Evolutionary conservation across 2,113 vertebrate genomes (phyloP).

Genomic region (Alethe diademata): DNA sequence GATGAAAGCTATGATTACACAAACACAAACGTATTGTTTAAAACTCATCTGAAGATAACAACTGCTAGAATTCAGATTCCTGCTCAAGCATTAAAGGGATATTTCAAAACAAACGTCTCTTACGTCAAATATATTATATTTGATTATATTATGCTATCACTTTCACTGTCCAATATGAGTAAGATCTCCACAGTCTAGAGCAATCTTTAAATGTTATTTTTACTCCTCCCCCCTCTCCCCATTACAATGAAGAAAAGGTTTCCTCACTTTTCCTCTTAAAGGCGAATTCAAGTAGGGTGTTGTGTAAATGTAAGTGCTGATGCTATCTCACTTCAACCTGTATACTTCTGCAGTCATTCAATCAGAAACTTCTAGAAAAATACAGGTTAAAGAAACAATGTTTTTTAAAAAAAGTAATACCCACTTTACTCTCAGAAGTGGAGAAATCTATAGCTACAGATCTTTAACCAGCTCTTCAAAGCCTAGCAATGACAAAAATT

Average conservation of each 20-base stretch:
- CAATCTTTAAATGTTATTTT: neutral
- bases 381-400: neutral
- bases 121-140: neutral
- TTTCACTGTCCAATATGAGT: neutral
- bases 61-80: neutral
- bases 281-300: neutral
- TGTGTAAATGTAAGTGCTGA: neutral
- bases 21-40: neutral
- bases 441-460: neutral
- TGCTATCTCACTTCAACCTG: neutral
- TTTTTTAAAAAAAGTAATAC: neutral
- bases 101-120: neutral
- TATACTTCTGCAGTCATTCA: neutral
- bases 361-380: neutral
- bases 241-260: neutral
- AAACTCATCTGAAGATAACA: neutral
- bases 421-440: neutral
- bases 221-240: rapidly evolving
- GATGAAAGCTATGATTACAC: neutral
- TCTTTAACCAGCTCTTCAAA: neutral
- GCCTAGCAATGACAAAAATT: neutral
- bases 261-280: neutral
- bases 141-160: neutral
- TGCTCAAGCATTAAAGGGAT: neutral
- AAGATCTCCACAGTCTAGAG: neutral